Evolutionary conservation across 2,797 vertebrate species (phyloP), one percentile per base, ranked within the genome.

Genomic region (Eremophila alpestris): DNA sequence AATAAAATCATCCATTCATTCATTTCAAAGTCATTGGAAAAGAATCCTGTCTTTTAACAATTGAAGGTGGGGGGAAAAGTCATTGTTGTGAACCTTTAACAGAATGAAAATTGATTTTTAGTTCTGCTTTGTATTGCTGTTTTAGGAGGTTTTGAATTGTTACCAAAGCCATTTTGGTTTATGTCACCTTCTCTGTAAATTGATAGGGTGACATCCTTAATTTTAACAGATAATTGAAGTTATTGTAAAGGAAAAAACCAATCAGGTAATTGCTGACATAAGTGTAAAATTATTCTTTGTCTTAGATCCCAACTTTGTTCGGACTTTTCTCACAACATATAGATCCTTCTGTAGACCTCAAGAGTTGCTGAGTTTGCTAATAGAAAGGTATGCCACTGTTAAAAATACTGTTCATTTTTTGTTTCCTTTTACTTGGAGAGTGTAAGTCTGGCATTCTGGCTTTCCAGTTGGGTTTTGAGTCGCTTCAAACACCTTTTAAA

Each of bases 291-390:
- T 91, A 90, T 93, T 94, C 94, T 97, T 95, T 94, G 56, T 96
- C 93, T 92, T 98, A 99, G 99, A 99, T 98, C 99, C 99, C 92
- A 99, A 99, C 98, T 99, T 99, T 96, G 99, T 99, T 95, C 98
- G 99, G 96, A 99, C 99, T 63, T 99, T 99, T 97, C 98, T 99
- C 96, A 99, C 99, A 92, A 99, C 99, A 16, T 99, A 99, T 94
- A 98, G 99, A 93, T 99, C 99, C 5, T 99, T 99, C 97, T 99
- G 99, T 97, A 99, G 99, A 97, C 99, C 99, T 91, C 99, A 99
- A 96, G 99, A 99, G 97, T 98, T 99, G 96, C 98, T 99, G 97
- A 98, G 98, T 96, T 98, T 99, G 96, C 98, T 99, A 71, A 99
- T 99, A 96, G 99, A 99, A 98, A 98, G 99, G 99, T 99, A 97